Conservation (phyloP, 2,797 vertebrate genomes). For the Tragelaphus oryx region DNA sequence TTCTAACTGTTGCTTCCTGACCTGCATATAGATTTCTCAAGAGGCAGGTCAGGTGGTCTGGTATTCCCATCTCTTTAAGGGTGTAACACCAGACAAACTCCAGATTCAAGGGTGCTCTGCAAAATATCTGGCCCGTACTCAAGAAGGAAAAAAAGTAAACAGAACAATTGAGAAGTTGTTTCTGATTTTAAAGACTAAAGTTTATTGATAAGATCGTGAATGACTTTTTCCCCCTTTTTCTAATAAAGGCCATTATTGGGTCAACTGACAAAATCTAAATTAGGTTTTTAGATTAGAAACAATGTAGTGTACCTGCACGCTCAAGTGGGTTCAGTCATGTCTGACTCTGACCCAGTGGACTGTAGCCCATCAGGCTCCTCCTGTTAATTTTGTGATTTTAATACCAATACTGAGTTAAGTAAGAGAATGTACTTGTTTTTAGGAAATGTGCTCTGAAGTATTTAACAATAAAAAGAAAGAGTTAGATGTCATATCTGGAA, state of each 20-base stretch:
- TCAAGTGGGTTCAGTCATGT: neutral
- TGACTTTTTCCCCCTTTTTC: neutral
- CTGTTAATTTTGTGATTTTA: slow-evolving; percentile 17
- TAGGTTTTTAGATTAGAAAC: neutral
- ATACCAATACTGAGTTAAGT: neutral
- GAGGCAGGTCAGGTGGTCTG: neutral
- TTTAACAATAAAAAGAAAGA: slow-evolving; percentile 7
- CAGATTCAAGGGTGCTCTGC: neutral
- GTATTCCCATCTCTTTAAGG: neutral
- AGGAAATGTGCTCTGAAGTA: neutral
- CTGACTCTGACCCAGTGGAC: neutral
- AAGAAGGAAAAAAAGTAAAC: neutral
- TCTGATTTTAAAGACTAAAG: neutral
- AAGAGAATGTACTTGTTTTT: neutral
- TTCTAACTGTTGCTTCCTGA: neutral
- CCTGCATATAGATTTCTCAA: neutral
- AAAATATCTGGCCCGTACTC: neutral
- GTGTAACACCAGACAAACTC: neutral
- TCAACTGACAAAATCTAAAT: neutral
- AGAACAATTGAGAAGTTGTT: neutral
- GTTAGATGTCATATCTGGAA: neutral
- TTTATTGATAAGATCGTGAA: neutral
- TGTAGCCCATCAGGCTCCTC: neutral
- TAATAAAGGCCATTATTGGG: neutral
- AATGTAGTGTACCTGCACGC: neutral